Evolutionary conservation across 2,113 vertebrate genomes (phyloP).

Genomic region (Fregata magnificens): DNA sequence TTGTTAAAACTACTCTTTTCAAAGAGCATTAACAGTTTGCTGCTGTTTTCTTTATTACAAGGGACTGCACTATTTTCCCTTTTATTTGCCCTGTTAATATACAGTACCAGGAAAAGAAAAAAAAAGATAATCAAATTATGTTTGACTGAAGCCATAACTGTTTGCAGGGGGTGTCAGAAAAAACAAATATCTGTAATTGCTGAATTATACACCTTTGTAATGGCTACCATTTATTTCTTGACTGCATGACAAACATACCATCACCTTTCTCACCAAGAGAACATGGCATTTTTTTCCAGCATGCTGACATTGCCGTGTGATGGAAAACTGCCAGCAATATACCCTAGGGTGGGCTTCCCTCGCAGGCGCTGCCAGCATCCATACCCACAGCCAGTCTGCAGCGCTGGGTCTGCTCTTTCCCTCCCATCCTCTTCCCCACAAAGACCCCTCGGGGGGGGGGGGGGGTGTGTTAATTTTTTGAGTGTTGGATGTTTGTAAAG

Average conservation of each 20-base stretch:
- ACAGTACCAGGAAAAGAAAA: background rate
- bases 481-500: background rate
- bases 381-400: rapidly evolving
- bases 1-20: conserved; percentile 80
- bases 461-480: too few species aligned
- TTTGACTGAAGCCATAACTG: conserved; percentile 56
- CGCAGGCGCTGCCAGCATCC: background rate
- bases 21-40: conserved; percentile 75
- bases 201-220: conserved; percentile 59
- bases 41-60: conserved; percentile 68
- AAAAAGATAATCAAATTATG: conserved; percentile 57
- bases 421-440: background rate
- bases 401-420: rapidly evolving
- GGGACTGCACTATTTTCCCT: conserved; percentile 57
- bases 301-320: background rate
- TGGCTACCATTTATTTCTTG: conserved; percentile 51
- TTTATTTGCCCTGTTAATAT: conserved; percentile 57
- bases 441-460: too few species aligned
- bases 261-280: conserved; percentile 8
- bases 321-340: background rate
- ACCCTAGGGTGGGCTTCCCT: background rate
- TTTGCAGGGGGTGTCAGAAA: conserved; percentile 57
- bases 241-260: background rate
- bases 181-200: conserved; percentile 57
- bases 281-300: background rate